Evolutionary conservation across 2,888 invertebrate genomes (phyloP), one percentile per base, ranked within the genome.

Genomic region (Hylaea fasciaria): DNA sequence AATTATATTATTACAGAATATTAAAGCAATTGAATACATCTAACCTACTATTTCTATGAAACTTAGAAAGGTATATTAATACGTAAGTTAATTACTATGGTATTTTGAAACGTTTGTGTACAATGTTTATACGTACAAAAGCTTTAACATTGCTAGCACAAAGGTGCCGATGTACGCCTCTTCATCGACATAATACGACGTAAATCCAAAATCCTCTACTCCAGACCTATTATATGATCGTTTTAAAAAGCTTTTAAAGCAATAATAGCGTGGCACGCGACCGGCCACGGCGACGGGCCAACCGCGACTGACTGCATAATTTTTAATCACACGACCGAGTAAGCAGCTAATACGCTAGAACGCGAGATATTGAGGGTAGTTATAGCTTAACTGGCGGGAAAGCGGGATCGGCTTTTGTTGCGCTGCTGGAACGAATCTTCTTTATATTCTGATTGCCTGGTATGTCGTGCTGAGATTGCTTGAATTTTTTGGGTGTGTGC

Each of bases 241-340:
- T 84, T 86, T 86, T 86, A 85, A 89, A 86, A 82, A 81, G 82
- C 81, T 85, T 86, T 85, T 80, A 83, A 81, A 77, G 80, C 72
- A 79, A 83, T 82, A 83, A 81, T 78, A 70, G 76, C 56, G 80
- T 32, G 56, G 70, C 89, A 83, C 86, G 86, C 79, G 86, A 67
- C 85, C 80, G 73, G 65, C 66, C 75, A 71, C 76, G 72, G 62
- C 78, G 80, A 69, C 73, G 74, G 71, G 66, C 71, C 76, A 68
- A 67, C 73, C 73, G 71, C 76, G 77, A 81, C 79, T 81, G 81
- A 76, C 76, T 81, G 89, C 86, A 90, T 91, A 91, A 91, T 92
- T 91, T 91, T 91, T 92, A 92, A 92, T 92, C 89, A 90, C 86
- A 87, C 91, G 91, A 90, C 80, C 77, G 91, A 88, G 86, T 89